These are phyloP conservation scores for Paramormyrops kingsleyae DNA, from an alignment of 2,113 vertebrate genomes.

Conservation along the genomic window DNA sequence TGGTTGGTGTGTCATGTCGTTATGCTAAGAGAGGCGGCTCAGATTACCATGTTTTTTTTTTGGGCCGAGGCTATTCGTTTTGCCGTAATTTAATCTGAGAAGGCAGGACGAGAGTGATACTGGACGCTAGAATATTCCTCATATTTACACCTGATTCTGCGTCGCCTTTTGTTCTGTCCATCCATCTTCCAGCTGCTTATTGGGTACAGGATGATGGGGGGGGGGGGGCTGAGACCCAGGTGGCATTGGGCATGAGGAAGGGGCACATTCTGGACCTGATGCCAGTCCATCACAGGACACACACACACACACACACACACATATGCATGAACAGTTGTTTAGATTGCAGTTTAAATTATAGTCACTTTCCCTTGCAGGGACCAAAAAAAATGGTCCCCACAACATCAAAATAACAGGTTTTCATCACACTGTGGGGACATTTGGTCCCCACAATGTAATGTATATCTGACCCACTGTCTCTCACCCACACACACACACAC, in stretches of 20 bases:
- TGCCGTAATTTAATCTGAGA: background rate
- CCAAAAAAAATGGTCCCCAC: too few relatives aligned
- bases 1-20: background rate
- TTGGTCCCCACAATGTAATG: background rate
- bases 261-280: background rate
- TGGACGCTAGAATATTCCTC: background rate
- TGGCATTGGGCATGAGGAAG: background rate
- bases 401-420: background rate
- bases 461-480: background rate
- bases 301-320: background rate
- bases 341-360: too few relatives aligned
- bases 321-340: too few relatives aligned
- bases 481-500: background rate
- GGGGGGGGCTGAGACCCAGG: background rate
- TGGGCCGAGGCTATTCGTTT: background rate
- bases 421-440: background rate
- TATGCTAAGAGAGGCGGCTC: background rate
- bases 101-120: background rate
- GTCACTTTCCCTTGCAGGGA: too few relatives aligned
- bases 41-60: background rate
- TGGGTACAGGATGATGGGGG: background rate
- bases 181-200: background rate
- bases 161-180: background rate
- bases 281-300: background rate
- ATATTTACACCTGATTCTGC: background rate